These are phyloP conservation scores for Anabacerthia variegaticeps DNA, from an alignment of 2,797 vertebrate genomes.

Conservation along the genomic window DNA sequence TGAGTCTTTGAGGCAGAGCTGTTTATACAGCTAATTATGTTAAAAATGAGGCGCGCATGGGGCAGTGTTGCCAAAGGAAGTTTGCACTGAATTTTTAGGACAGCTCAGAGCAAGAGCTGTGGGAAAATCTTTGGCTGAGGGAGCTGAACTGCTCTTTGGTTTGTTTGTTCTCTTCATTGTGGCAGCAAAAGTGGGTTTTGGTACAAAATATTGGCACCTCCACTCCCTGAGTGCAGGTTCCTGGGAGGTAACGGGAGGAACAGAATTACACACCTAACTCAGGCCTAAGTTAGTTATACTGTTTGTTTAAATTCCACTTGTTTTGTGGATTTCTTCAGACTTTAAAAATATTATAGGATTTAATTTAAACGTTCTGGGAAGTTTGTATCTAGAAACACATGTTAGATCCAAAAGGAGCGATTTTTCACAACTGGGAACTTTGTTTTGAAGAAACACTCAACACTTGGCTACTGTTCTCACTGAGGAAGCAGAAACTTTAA, in stretches of 20 bases:
- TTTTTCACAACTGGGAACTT: conserved; percentile 34
- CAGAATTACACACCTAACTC: conserved; percentile 29
- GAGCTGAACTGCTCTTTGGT: background rate
- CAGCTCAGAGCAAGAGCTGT: background rate
- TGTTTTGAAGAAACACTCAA: background rate
- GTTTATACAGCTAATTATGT: conserved; percentile 34
- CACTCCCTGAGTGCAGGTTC: background rate
- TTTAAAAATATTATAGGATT: conserved; percentile 32
- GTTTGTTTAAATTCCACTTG: conserved; percentile 32
- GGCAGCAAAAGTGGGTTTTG: background rate
- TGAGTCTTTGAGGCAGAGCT: conserved; percentile 22
- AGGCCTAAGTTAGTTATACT: conserved; percentile 40
- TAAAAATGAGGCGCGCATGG: conserved; percentile 9
- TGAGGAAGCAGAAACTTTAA: background rate
- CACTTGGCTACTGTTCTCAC: background rate
- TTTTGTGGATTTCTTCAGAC: conserved; percentile 35
- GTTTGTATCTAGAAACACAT: background rate
- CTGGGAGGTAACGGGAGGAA: accelerated
- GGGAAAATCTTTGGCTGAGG: background rate
- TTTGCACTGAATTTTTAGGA: conserved; percentile 24
- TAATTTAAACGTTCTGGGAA: conserved; percentile 28
- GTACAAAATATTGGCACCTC: background rate
- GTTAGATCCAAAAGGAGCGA: background rate
- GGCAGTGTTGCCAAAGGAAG: conserved; percentile 44
- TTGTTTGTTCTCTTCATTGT: background rate